Evolutionary conservation across 2,797 vertebrate genomes (phyloP).

Genomic region (Sylvia borin): DNA sequence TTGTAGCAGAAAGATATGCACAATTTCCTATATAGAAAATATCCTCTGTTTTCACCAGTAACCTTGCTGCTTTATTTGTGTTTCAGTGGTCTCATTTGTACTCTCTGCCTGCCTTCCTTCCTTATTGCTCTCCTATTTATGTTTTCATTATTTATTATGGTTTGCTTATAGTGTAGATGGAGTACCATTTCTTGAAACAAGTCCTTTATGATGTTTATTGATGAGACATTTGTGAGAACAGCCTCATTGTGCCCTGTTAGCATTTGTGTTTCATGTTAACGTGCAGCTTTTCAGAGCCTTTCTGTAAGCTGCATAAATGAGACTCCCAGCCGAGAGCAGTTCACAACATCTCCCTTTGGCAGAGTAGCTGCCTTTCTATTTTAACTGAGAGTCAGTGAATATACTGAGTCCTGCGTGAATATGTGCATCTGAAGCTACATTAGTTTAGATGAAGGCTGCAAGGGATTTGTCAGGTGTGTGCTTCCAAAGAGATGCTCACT

Average conservation of each 20-base stretch:
- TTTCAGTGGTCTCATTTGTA: background rate
- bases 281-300: background rate
- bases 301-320: background rate
- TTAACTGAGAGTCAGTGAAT: background rate
- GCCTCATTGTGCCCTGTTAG: background rate
- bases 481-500: background rate
- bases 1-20: background rate
- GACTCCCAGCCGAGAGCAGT: background rate
- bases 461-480: background rate
- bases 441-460: background rate
- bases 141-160: conserved; percentile 32
- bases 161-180: background rate
- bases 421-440: background rate
- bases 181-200: background rate
- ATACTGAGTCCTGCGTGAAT: background rate
- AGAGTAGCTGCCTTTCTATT: background rate
- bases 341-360: conserved; percentile 15
- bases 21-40: background rate
- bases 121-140: conserved; percentile 42
- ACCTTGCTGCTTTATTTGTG: conserved; percentile 23
- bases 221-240: conserved; percentile 22
- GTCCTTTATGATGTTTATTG: conserved; percentile 51
- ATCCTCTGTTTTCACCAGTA: background rate
- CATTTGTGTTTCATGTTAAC: background rate
- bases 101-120: conserved; percentile 11